Base-by-base conservation (phyloP, 2,888 invertebrate genomes). In the Idaea straminata region DNA sequence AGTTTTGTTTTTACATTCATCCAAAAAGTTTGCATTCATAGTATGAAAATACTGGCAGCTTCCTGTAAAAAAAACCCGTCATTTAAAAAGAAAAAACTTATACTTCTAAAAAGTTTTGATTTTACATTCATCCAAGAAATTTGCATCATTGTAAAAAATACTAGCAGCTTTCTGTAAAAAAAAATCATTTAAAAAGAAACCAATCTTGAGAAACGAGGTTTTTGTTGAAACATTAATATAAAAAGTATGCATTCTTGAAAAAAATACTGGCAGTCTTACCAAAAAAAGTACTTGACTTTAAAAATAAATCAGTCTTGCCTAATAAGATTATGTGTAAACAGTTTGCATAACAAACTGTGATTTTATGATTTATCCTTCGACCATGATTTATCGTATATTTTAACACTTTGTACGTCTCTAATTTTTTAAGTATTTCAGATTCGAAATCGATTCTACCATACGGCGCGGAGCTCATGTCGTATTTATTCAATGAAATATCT, bases 381-480 rank as follows among this genome's bases (percentile, higher is more conserved):
- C 5, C 36, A 36, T 36, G 6, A 7, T 36, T 36, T 7, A 7
- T 36, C 0, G 0, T 3, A 36, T 7, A 36, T 7, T 36, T 36
- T 5, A 36, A 3, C 4, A 7, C 36, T 7, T 58, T 58, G 6
- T 15, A 58, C 15, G 15, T 7, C 16, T 59, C 62, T 38, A 61
- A 35, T n/a, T 61, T 58, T 15, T 57, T 59, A 70, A n/a, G 15
- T 35, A 61, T 82, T 84, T 59, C 76, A 89, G 89, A 87, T 68
- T 66, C 79, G 5, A 79, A 78, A 65, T 66, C 77, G 0, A 73
- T 81, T 5, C 74, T 92, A 10, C 89, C 91, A 0, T 76, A 79
- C n/a, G 95, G 95, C 3, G 94, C 94, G 0, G 94, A 94, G 36
- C 84, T 96, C 57, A 91, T 96, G 83, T 95, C 95, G 57, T 95